Percentiles rank a stretch among this genome's conserved stretches.
Conservation (phyloP, 2,888 invertebrate species). For the Dicranocentrus wangi region DNA sequence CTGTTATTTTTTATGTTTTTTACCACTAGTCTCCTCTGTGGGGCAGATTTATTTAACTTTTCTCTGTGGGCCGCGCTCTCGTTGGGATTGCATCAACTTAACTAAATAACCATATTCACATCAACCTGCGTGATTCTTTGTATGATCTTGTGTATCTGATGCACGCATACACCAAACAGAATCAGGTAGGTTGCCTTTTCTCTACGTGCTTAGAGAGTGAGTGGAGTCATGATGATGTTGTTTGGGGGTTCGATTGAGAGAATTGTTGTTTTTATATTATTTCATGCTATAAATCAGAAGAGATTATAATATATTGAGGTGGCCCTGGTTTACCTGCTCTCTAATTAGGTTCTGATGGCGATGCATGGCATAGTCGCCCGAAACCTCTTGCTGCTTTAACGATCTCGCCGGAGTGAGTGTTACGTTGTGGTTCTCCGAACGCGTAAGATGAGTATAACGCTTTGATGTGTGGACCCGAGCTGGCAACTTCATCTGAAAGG, state of each 20-base stretch:
- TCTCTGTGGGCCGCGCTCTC: conserved; percentile 47
- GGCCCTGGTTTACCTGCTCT: conserved; percentile 68
- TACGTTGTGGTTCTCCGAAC: conserved; percentile 35
- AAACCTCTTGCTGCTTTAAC: conserved; percentile 59
- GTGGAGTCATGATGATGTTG: conserved; percentile 56
- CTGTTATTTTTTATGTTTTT: neutral
- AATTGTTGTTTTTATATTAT: conserved; percentile 68
- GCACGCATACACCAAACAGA: neutral
- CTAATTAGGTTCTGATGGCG: conserved; percentile 69
- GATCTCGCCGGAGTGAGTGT: conserved; percentile 28
- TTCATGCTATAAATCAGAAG: conserved; percentile 70
- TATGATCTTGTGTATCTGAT: conserved; percentile 59
- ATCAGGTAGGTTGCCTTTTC: conserved; percentile 55
- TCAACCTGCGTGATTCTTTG: conserved; percentile 54
- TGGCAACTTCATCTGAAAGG: conserved; percentile 43
- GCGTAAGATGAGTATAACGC: too few relatives aligned
- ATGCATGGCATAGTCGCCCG: conserved; percentile 30
- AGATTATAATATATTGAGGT: conserved; percentile 71
- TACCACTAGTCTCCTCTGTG: conserved; percentile 33
- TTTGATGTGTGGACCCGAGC: neutral
- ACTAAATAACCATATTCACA: conserved; percentile 42
- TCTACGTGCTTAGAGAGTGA: conserved; percentile 28
- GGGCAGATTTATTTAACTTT: conserved; percentile 62
- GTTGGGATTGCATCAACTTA: conserved; percentile 37
- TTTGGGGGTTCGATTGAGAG: conserved; percentile 64